Conservation (phyloP, 2,797 vertebrate species). For the Crocodylus rhombifer region DNA sequence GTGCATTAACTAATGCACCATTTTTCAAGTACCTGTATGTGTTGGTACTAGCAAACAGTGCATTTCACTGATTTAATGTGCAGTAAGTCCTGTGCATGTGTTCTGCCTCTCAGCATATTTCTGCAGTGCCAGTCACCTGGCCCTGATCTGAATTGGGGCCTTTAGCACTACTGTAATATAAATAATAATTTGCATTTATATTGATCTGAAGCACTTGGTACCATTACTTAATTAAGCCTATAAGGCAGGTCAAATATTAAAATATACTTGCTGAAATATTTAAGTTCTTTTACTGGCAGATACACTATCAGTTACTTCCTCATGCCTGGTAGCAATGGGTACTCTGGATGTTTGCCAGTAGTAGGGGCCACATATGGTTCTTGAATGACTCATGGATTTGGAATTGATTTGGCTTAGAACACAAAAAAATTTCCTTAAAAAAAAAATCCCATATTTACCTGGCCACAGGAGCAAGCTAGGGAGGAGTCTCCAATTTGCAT, state of each 20-base stretch:
- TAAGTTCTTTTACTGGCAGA: neutral
- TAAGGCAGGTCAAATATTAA: neutral
- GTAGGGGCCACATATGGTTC: no score
- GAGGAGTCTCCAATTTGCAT: no score
- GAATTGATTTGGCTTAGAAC: no score
- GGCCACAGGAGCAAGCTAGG: no score
- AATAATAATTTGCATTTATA: neutral
- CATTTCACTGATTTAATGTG: no score
- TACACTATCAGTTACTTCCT: neutral
- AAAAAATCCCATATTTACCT: no score
- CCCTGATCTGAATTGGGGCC: neutral
- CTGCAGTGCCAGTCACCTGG: neutral
- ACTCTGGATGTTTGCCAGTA: neutral
- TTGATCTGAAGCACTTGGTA: accelerated
- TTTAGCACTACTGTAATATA: accelerated
- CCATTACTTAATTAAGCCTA: neutral
- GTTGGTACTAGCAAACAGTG: no score
- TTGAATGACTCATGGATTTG: no score
- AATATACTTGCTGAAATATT: neutral
- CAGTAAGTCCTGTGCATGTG: neutral
- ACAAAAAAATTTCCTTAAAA: no score
- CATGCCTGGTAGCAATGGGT: neutral
- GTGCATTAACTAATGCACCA: no score
- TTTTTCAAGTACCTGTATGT: no score
- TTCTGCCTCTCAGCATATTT: neutral